Base-by-base conservation (phyloP, 2,797 vertebrate species). In the Capromys pilorides region DNA sequence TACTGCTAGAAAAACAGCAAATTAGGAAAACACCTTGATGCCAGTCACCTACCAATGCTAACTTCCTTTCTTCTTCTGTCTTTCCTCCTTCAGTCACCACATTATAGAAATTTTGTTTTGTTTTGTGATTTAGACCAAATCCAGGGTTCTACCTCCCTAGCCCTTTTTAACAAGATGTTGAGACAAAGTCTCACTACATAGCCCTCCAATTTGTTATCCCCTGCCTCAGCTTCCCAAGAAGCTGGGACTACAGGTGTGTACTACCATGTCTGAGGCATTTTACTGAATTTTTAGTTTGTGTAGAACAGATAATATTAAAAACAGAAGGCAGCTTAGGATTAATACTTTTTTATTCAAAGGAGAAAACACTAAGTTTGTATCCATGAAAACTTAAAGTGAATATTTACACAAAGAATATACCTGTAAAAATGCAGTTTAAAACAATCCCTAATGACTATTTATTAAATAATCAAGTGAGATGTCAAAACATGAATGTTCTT, bases 331-430 rank as follows among this genome's bases (percentile, higher is more conserved):
- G 1, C 6, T 86, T 36, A 71, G 22, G 41, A 49, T 31, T 57
- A 57, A 57, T 57, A 75, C 18, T 6, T 66, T 81, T 61, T 51
- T 61, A 16, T 77, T 62, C 21, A 28, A 61, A 71, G 18, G 57
- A 88, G 33, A 92, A 93, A 91, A 84, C 54, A 49, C 64, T 61
- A 62, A 91, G 31, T 59, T 61, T 92, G 11, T 22, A 83, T 28
- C 41, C 14, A 33, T 67, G 51, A 94, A 73, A 67, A 83, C 26
- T 81, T 92, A 92, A 84, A 77, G 36, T 90, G 84, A 8, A n/a
- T 21, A 45, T 85, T n/a, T 12, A 66, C 12, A 3, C 78, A 77
- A 95, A 93, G 5, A 45, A 59, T 71, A 89, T 14, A 26, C n/a
- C 85, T 33, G 19, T 61, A 51, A 95, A 93, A 94, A 69, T 31